Evolutionary conservation across 2,888 invertebrate genomes (phyloP).

Genomic region (Ashinkailepas kermadecensis): DNA sequence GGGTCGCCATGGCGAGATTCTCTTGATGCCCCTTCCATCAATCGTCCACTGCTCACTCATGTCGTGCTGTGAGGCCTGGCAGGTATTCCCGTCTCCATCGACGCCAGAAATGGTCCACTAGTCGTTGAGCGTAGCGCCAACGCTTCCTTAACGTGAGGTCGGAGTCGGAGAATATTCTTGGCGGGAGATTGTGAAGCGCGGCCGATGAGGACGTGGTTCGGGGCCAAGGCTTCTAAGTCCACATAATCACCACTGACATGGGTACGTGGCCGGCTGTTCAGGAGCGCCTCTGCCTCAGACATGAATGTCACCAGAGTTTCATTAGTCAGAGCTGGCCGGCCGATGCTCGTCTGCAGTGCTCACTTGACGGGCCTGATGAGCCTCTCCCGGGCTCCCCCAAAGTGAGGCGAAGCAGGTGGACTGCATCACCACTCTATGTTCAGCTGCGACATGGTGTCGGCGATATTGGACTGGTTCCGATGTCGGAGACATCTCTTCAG

Average conservation of each 20-base stretch:
- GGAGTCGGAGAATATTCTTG: neutral
- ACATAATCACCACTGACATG: neutral
- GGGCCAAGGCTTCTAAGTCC: neutral
- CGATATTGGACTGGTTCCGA: neutral
- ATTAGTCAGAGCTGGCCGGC: neutral
- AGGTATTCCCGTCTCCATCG: neutral
- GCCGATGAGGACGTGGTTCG: neutral
- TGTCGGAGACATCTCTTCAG: neutral
- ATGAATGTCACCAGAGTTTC: neutral
- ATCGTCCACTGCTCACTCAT: no score
- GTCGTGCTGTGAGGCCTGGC: neutral
- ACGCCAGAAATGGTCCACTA: neutral
- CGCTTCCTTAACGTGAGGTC: neutral
- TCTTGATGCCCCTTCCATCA: no score
- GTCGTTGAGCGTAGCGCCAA: neutral
- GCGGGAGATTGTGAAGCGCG: neutral
- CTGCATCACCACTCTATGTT: neutral
- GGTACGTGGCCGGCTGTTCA: neutral
- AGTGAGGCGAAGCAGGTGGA: slow-evolving; percentile 1
- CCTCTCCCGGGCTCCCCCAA: neutral
- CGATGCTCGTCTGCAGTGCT: neutral
- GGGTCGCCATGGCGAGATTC: no score
- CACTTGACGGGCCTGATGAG: neutral
- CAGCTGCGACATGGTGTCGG: neutral
- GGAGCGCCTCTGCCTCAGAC: no score